Base-by-base conservation (phyloP, 2,113 vertebrate species). In the Pangasianodon hypophthalmus region DNA sequence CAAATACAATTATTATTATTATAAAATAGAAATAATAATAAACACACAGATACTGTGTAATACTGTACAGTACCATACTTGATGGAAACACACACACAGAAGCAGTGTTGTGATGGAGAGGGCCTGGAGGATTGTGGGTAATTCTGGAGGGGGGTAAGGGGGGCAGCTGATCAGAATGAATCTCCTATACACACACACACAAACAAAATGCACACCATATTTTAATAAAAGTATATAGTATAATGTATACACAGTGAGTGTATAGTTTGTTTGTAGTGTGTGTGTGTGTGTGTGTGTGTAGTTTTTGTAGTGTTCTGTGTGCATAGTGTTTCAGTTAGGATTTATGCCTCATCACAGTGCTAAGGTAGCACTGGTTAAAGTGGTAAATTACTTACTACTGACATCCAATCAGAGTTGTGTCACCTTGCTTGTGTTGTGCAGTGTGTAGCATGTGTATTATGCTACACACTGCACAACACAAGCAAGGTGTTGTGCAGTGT, bases 11-110 rank as follows among this genome's bases (percentile, higher is more conserved):
- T 64, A 71, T 37, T 67, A 67, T 64, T 29, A 64, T 29, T 29
- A 26, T 26, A 29, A 8, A 19, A 44, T 24, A 48, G 3, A 26
- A 48, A 86, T 26, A 69, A 64, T 50, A 58, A 62, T 8, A 48
- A 16, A 84, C 24, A 80, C 44, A 75, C 10, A 48, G 44, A 85
- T 29, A 41, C 69, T 88, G 54, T 75, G 4, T 54, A 21, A 80
- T 62, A 80, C 29, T 46, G 32, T 60, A 80, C 89, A 93, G 89
- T 95, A 95, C 95, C 94, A 92, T 91, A 88, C 93, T 89, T 19
- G 93, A 90, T 85, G 93, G 94, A 84, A 94, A 94, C 91, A 93
- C 90, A 93, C 93, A 95, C 52, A 95, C 92, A 92, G 95, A 94
- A 75, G 94, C 58, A 91, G 94, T 93, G 93, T 90, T 94, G 94